Evolutionary conservation across 2,113 vertebrate species (phyloP).

Genomic region (Orthonyx spaldingii): DNA sequence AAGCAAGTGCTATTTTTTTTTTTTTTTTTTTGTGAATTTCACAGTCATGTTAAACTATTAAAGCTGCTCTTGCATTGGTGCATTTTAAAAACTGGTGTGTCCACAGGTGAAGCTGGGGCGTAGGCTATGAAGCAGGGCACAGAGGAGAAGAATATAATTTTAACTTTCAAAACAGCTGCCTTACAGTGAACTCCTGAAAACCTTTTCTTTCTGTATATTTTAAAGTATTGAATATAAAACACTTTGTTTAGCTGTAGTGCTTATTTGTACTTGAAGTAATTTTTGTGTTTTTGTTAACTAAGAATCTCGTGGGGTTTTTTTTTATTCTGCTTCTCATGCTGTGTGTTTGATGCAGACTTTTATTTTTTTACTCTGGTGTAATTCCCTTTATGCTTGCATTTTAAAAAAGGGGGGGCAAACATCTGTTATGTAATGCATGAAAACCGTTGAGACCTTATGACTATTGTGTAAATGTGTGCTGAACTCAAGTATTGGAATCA

Average conservation of each 20-base stretch:
- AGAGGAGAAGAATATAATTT: background rate
- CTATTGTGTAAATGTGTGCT: background rate
- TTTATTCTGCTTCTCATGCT: background rate
- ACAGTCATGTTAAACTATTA: background rate
- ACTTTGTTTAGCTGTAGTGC: background rate
- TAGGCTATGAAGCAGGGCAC: background rate
- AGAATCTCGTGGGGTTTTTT: background rate
- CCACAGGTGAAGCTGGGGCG: background rate
- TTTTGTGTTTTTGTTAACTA: background rate
- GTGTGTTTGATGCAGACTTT: background rate
- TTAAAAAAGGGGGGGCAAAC: background rate
- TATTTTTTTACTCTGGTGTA: background rate
- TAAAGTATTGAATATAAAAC: background rate
- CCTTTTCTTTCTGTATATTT: background rate
- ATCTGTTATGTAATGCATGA: background rate
- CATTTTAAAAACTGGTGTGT: background rate
- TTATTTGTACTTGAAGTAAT: background rate
- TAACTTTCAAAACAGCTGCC: background rate
- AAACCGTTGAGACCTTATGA: background rate
- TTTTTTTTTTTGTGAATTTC: background rate
- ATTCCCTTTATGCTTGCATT: background rate
- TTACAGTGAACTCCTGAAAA: background rate
- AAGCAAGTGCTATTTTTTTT: background rate
- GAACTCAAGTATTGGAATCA: background rate
- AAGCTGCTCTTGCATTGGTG: background rate